A percentile compares a stretch with the other conserved stretches of the same genome.
Evolutionary conservation across 2,113 vertebrate genomes (phyloP).

Genomic region (Nettapus auritus): DNA sequence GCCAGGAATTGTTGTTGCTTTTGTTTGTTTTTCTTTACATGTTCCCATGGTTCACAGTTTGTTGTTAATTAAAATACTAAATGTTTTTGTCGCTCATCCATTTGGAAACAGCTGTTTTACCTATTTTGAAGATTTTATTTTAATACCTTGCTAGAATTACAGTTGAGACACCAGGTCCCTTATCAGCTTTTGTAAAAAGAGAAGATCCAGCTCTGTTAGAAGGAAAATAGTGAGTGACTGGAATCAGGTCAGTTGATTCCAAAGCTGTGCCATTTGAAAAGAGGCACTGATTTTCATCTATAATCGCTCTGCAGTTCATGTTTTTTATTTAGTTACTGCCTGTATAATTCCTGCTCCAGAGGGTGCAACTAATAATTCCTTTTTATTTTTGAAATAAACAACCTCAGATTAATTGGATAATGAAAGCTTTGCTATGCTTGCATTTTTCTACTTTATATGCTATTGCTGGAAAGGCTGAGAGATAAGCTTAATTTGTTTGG

Average conservation of each 20-base stretch:
- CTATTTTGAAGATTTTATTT: not conserved
- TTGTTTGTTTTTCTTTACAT: not conserved
- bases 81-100: not conserved
- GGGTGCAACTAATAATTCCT: not conserved
- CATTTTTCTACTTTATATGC: not conserved
- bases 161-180: not conserved
- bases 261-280: not conserved
- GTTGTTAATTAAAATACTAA: not conserved
- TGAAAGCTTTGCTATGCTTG: slow-evolving; percentile 41
- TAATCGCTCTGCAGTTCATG: not conserved
- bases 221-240: not conserved
- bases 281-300: not conserved
- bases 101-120: not conserved
- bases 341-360: not conserved
- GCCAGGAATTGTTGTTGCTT: not conserved
- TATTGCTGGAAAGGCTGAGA: not conserved
- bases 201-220: not conserved
- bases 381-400: slow-evolving; percentile 12
- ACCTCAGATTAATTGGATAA: slow-evolving; percentile 19
- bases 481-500: slow-evolving; percentile 39
- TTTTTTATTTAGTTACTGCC: not conserved
- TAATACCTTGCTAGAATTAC: not conserved
- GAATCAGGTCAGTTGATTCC: not conserved
- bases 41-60: too few relatives aligned
- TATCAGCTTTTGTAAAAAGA: not conserved